Percentiles rank a stretch among this genome's conserved stretches.
These are phyloP conservation scores for Cyclopterus lumpus DNA, from an alignment of 2,797 vertebrate genomes.

Conservation along the genomic window DNA sequence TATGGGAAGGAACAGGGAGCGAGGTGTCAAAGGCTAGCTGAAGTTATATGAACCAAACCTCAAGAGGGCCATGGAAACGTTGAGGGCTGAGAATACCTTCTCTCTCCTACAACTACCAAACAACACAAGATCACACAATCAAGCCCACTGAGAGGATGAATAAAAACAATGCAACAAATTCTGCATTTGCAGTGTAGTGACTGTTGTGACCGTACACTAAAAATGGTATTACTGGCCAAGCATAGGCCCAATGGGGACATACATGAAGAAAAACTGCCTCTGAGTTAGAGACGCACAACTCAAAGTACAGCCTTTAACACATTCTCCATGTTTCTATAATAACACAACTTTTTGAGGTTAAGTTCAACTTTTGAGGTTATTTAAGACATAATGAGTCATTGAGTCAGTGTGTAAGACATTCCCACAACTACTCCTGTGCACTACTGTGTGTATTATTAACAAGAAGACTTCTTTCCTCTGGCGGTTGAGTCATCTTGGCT, in stretches of 20 bases:
- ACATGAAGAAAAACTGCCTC: not conserved
- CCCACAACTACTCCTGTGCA: constrained; percentile 41
- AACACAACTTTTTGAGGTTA: not conserved
- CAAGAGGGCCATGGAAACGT: not conserved
- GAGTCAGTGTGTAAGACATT: constrained; percentile 49
- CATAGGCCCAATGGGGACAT: not conserved
- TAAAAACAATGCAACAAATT: not conserved
- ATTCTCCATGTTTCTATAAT: not conserved
- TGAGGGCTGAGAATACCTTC: constrained; percentile 7
- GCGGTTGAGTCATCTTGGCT: constrained; percentile 43
- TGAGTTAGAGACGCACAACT: not conserved
- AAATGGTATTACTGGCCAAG: not conserved
- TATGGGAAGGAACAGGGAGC: constrained; percentile 33
- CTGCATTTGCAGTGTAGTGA: not conserved
- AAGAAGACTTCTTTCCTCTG: constrained; percentile 40
- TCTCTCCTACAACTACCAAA: constrained; percentile 1
- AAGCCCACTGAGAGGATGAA: not conserved
- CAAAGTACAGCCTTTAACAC: not conserved
- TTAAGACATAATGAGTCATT: constrained; percentile 38
- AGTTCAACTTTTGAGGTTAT: constrained; percentile 28
- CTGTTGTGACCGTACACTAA: not conserved
- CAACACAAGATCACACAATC: not conserved
- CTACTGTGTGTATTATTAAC: constrained; percentile 66
- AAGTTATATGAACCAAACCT: constrained; percentile 39
- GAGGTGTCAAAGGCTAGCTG: constrained; percentile 12